Evolutionary conservation across 2,888 invertebrate genomes (phyloP).

Genomic region (Amphipyra berbera): DNA sequence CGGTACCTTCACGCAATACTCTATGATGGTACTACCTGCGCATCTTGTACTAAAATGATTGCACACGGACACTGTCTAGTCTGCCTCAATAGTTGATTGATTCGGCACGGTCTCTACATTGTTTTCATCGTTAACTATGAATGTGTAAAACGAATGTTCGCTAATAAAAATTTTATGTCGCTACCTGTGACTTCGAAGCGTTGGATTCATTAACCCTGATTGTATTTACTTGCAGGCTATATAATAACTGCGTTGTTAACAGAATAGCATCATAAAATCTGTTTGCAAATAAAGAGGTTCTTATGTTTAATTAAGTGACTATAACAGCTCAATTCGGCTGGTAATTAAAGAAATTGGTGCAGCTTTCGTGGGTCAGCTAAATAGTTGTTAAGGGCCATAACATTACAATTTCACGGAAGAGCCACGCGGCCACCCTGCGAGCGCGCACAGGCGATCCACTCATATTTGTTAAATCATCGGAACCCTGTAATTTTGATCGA

Average conservation of each 20-base stretch:
- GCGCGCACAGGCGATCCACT: slow-evolving; percentile 80
- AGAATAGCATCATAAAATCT: slow-evolving; percentile 75
- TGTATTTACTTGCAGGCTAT: slow-evolving; percentile 68
- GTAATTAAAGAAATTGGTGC: slow-evolving; percentile 85
- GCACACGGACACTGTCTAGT: slow-evolving; percentile 16
- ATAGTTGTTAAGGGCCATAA: slow-evolving; percentile 83
- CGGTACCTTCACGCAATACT: slow-evolving; percentile 11
- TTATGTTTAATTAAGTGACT: slow-evolving; percentile 79
- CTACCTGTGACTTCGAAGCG: slow-evolving; percentile 63
- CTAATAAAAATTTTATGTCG: slow-evolving; percentile 63
- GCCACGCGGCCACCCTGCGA: slow-evolving; percentile 81
- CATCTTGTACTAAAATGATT: slow-evolving; percentile 29
- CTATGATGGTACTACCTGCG: slow-evolving; percentile 17
- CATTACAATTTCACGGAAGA: slow-evolving; percentile 87
- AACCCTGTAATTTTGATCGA: slow-evolving; percentile 90
- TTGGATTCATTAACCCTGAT: slow-evolving; percentile 77
- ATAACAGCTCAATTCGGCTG: slow-evolving; percentile 76
- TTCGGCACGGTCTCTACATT: slow-evolving; percentile 16
- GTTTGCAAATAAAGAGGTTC: slow-evolving; percentile 78
- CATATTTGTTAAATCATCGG: slow-evolving; percentile 89
- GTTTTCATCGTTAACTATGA: slow-evolving; percentile 25
- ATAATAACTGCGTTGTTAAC: slow-evolving; percentile 67
- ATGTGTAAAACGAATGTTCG: slow-evolving; percentile 35
- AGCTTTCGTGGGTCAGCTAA: slow-evolving; percentile 78
- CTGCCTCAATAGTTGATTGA: slow-evolving; percentile 23